Percentiles rank a stretch among this genome's conserved stretches.
Conservation (phyloP, 2,113 vertebrate species). For the western clawed frog (Xenopus tropicalis) region UCB_Xtro_10.0 CM004450.2:90572001-90572500, state of each 20-base stretch:
- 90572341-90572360: background rate
- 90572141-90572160: constrained; percentile 74
- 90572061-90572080: too few species aligned
- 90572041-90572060: too few species aligned
- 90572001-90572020: too few species aligned
- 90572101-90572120: too few species aligned
- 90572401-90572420: constrained; percentile 22
- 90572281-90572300: constrained; percentile 34
- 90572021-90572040: too few species aligned
- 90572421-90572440: constrained; percentile 19
- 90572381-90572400: background rate
- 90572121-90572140: too few species aligned
- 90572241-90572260: constrained; percentile 35
- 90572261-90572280: constrained; percentile 41
- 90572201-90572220: constrained; percentile 98
- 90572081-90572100: too few species aligned
- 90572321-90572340: constrained; percentile 11
- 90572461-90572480: background rate
- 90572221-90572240: constrained; percentile 85
- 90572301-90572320: constrained; percentile 40
- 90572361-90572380: background rate
- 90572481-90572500: background rate
- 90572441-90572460: constrained; percentile 24
- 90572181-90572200: constrained; percentile 93
- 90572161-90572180: constrained; percentile 83